Evolutionary conservation across 2,888 invertebrate species (phyloP), one percentile per base, ranked within the genome.

Genomic region (Pyrrhia umbra): DNA sequence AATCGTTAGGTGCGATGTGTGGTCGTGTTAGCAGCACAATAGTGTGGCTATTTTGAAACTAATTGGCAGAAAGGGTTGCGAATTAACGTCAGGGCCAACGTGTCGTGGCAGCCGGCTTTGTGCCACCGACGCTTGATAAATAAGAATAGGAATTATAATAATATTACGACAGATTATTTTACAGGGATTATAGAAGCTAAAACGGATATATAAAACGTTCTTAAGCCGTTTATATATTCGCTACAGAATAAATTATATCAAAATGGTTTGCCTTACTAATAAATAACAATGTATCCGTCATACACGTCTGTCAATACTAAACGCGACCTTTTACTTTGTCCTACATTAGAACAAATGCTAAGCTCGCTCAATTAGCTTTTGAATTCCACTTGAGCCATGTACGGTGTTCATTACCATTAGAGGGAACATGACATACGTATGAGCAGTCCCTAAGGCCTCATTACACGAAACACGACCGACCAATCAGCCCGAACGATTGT

Each of bases 21-120:
- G 90, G 88, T 88, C 88, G 87, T 86, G 87, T 90, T 88, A 87
- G 84, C 88, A 81, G 89, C 88, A 94, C 92, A 94, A 94, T 94
- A 93, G 93, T 93, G 93, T 92, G 88, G 93, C 93, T 93, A 93
- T 94, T 95, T 93, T 90, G 91, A 93, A 92, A 93, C 95, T 95
- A 95, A 95, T 95, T 95, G 95, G 95, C 94, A 94, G 93, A 93
- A 93, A 94, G 94, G 94, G 94, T 94, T 93, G 92, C 92, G 93
- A 94, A 94, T 94, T 93, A 94, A 93, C 93, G 92, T 94, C 94
- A 92, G 87, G 90, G 93, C 88, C 91, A 86, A 85, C 85, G 85
- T 86, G 86, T 85, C 83, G 85, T 83, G 80, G 84, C 84, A 83
- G 82, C 80, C 85, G 89, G 90, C 90, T 92, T 92, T 93, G 88